Conservation (phyloP, 2,888 invertebrate genomes). For the Helicoverpa assulta region DNA sequence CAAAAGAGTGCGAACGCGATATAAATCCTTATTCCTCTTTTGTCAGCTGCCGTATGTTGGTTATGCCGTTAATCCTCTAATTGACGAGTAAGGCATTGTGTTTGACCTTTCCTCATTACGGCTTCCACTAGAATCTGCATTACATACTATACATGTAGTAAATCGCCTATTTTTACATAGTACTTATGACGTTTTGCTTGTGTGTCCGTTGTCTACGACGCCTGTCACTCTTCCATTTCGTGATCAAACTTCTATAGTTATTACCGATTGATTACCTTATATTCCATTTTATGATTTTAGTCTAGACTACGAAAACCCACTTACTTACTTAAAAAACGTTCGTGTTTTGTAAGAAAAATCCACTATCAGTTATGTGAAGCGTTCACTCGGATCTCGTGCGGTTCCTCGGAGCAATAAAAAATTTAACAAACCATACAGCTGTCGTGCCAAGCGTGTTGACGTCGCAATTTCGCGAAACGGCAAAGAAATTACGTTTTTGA, state of each 20-base stretch:
- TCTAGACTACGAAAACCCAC: conserved; percentile 7
- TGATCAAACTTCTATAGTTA: conserved; percentile 23
- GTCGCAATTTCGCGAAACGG: conserved; percentile 43
- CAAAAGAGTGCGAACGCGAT: conserved; percentile 63
- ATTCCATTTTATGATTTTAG: conserved; percentile 4
- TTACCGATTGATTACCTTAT: neutral
- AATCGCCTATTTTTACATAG: conserved; percentile 30
- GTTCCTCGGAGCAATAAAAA: conserved; percentile 32
- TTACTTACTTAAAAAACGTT: conserved; percentile 15
- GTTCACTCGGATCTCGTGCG: conserved; percentile 24
- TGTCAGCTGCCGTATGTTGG: conserved; percentile 65
- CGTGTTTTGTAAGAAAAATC: conserved; percentile 5
- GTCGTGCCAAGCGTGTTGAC: conserved; percentile 50
- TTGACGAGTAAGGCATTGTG: conserved; percentile 71
- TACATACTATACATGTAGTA: conserved; percentile 36
- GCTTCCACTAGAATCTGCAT: conserved; percentile 71
- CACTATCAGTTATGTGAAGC: conserved; percentile 13
- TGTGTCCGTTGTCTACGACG: conserved; percentile 35
- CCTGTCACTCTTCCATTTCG: conserved; percentile 33
- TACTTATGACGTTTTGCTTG: conserved; percentile 24
- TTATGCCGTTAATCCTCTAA: conserved; percentile 74
- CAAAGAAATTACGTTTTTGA: conserved; percentile 27
- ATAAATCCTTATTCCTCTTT: conserved; percentile 61
- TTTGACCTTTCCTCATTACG: conserved; percentile 81
- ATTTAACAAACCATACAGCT: conserved; percentile 34